Base-by-base conservation (phyloP, 2,113 vertebrate genomes). In the Petaurus breviceps region DNA sequence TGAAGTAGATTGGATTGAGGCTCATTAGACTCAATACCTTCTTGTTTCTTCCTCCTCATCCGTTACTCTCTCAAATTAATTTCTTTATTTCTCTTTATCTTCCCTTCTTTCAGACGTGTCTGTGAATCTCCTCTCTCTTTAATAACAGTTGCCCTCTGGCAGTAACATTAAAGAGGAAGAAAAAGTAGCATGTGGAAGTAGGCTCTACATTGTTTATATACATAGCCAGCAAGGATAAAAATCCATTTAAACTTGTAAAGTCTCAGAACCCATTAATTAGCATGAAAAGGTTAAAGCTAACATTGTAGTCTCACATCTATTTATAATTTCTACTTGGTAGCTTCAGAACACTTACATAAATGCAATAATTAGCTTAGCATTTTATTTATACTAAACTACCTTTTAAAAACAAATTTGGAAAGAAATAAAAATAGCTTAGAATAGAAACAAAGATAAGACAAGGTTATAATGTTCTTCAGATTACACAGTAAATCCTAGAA, bases 251-350 rank as follows among this genome's bases (percentile, higher is more conserved):
- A 92, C 2, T 55, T 94, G 16, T 94, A 96, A 95, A 77, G 93
- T 95, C 92, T 92, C 26, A 94, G 53, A 94, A 93, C 11, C 68
- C 10, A 94, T 90, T 94, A 90, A 31, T 57, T 94, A 52, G 49
- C 46, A 96, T 3, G 9, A 84, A 95, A 95, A 97, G 54, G 52
- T 43, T n/a, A 97, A 96, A 97, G n/a, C 14, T 95, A 95, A 94
- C 14, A 91, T 89, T 54, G 24, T 8, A 24, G 91, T 12, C 77
- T 77, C 90, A 93, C 93, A 94, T 43, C 90, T 26, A 93, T 95
- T 61, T 91, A 26, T 53, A 96, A 49, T 52, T 97, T 96, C 46
- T 89, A 95, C 93, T 61, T 91, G 31, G 26, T 92, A 92, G 51
- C 50, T 22, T 97, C 93, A 92, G 91, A 93, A 95, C 57, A 93